phyloP scores from a whole-genome alignment of 2,797 vertebrate genomes.

The Erithacus rubecula region DNA sequence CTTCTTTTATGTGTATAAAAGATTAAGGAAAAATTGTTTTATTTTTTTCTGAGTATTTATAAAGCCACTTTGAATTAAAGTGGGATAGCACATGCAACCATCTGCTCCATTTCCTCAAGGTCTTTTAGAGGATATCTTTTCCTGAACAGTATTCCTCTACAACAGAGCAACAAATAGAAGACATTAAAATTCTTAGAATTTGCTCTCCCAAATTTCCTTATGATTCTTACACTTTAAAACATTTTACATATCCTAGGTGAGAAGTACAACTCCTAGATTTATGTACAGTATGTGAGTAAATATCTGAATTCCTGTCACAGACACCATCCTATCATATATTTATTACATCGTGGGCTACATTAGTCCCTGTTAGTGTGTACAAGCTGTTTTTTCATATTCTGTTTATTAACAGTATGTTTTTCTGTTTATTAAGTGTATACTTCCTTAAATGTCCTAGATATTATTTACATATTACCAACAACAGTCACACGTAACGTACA shows the following conservation, averaged over 20 bases:
- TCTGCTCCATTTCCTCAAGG: constrained; percentile 56
- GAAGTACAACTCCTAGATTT: neutral
- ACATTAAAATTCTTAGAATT: neutral
- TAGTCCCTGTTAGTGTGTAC: neutral
- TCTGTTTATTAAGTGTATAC: neutral
- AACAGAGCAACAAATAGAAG: neutral
- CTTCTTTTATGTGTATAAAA: neutral
- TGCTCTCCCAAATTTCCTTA: neutral
- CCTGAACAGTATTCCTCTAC: neutral
- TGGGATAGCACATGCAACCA: constrained; percentile 19
- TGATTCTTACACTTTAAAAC: neutral
- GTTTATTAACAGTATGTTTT: neutral
- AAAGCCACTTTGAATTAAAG: neutral
- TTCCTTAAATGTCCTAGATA: neutral
- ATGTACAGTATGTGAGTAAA: neutral
- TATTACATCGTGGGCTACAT: neutral
- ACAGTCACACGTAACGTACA: neutral
- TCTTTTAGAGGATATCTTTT: constrained; percentile 41
- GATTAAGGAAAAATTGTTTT: neutral
- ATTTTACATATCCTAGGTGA: neutral
- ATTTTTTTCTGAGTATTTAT: neutral
- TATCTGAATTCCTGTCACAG: neutral
- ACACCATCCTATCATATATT: neutral
- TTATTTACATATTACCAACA: neutral
- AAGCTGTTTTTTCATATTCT: neutral